Base-by-base conservation (phyloP, 2,113 vertebrate genomes). In the Psammodynastes pulverulentus region DNA sequence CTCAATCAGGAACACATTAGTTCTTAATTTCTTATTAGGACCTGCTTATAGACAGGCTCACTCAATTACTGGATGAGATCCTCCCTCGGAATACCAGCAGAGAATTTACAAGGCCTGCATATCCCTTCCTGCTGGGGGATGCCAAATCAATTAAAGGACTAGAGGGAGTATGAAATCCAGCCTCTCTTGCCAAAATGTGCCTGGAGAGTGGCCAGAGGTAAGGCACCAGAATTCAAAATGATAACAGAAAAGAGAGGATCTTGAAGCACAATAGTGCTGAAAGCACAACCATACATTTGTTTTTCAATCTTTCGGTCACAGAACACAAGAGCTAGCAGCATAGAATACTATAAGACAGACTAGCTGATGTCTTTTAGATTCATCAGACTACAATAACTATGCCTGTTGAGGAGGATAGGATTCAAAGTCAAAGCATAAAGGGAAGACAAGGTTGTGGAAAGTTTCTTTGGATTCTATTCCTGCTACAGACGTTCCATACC, bases 1-100 rank as follows among this genome's bases (percentile, higher is more conserved):
- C 95, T 96, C 0, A 92, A 79, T 93, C 97, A 95, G 95, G 97
- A 96, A 96, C 97, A 97, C 97, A 94, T 94, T 97, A 95, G 95
- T 97, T 96, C 97, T 97, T 98, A 98, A 98, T 98, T 98, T 98
- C 97, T 98, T 87, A 94, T 96, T 95, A 97, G 97, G 93, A 96
- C 96, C 93, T 3, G 94, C 97, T 98, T 97, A 97, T 98, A 97
- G 96, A 97, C 96, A 97, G 96, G 96, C 93, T 96, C 93, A 96
- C 97, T 95, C 97, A 98, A 98, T 98, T 98, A 98, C 97, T 95
- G 94, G 94, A 96, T 97, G 96, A 97, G 96, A 96, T 95, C 96
- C 98, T 98, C 97, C 98, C 97, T 96, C 97, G 93, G 96, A 96
- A 96, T 94, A 93, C 95, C 1, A 96, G 0, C 7, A 91, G 95